These are phyloP conservation scores for Acanthornis magna DNA, from an alignment of 2,797 vertebrate genomes.

Conservation along the genomic window DNA sequence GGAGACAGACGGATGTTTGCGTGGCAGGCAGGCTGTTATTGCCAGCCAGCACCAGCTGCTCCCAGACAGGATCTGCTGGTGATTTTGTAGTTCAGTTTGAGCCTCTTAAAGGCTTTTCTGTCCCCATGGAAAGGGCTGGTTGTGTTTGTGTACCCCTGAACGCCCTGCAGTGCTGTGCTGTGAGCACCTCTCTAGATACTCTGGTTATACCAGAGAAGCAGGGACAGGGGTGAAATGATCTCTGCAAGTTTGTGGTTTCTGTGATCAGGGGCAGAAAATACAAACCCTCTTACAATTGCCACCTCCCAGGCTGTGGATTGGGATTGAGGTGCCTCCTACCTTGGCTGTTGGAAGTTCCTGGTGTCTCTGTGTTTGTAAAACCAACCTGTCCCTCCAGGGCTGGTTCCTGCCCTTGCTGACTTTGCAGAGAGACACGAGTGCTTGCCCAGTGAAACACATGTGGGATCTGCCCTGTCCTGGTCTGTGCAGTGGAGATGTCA, in stretches of 20 bases:
- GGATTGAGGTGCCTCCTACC: background rate
- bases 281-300: background rate
- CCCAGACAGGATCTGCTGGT: background rate
- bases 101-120: background rate
- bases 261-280: background rate
- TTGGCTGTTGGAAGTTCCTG: background rate
- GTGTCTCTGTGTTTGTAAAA: background rate
- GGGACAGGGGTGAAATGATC: background rate
- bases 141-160: background rate
- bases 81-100: background rate
- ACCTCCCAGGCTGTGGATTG: background rate
- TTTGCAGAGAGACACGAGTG: background rate
- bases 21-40: background rate
- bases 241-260: background rate
- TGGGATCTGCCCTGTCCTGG: background rate
- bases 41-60: conserved; percentile 18
- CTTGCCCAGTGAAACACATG: background rate
- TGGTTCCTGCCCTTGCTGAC: background rate
- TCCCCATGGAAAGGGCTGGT: background rate
- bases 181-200: background rate
- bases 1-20: background rate
- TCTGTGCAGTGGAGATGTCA: fast-evolving
- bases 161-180: background rate
- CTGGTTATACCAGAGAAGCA: background rate
- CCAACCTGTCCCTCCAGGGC: background rate